These are phyloP conservation scores for Diplosoma virens DNA, from an alignment of 23 tunicate genomes.

Conservation along the genomic window DNA sequence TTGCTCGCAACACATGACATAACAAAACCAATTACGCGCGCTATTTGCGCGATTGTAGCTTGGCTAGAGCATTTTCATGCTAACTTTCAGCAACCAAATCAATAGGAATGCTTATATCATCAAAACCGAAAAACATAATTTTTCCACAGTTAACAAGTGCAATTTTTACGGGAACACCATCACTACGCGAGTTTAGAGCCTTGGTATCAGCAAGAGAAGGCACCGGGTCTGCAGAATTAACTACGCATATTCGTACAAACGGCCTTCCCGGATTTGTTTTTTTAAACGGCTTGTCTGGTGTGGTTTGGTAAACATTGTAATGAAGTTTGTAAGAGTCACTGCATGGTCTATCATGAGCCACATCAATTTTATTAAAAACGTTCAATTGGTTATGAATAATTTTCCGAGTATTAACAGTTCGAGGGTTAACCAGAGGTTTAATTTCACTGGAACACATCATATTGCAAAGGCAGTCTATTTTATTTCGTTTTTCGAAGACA, in stretches of 20 bases:
- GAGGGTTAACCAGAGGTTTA: slow-evolving; percentile 60
- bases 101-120: slow-evolving; percentile 46
- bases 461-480: neutral
- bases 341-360: too few species aligned
- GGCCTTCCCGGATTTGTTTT: slow-evolving; percentile 78
- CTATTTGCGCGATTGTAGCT: too few species aligned
- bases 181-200: neutral
- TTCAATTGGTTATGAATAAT: slow-evolving; percentile 18
- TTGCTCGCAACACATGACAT: too few species aligned
- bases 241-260: slow-evolving; percentile 35
- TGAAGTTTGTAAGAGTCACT: neutral
- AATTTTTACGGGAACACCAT: slow-evolving; percentile 67
- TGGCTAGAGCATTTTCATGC: too few species aligned
- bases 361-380: neutral
- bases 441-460: slow-evolving; percentile 42
- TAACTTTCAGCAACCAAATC: neutral
- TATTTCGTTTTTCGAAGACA: neutral
- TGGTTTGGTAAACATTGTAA: slow-evolving; percentile 63
- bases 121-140: slow-evolving; percentile 58
- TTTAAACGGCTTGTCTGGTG: slow-evolving; percentile 38
- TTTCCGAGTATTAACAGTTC: neutral
- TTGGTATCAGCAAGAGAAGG: slow-evolving; percentile 25
- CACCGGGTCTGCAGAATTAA: neutral
- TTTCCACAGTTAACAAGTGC: slow-evolving; percentile 57
- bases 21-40: too few species aligned